Conservation (phyloP, 2,797 vertebrate genomes). For the Sebastes goodei region DNA sequence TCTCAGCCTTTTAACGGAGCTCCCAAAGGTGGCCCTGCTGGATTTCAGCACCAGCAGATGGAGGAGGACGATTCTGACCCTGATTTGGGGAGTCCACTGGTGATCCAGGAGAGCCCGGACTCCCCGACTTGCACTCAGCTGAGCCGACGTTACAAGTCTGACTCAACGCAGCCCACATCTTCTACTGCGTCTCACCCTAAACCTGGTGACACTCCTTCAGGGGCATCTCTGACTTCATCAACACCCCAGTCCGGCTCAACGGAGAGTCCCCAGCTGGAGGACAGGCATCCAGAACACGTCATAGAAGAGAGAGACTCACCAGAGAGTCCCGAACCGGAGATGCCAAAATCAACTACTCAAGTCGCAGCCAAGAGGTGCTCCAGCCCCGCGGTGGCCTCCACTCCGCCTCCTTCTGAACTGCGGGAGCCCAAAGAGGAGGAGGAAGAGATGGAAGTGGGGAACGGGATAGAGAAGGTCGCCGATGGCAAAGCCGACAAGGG, state of each 20-base stretch:
- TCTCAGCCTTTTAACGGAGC: conserved; percentile 83
- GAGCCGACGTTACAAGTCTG: conserved; percentile 79
- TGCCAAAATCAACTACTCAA: conserved; percentile 77
- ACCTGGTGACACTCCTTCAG: conserved; percentile 80
- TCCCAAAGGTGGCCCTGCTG: conserved; percentile 67
- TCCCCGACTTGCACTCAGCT: conserved; percentile 80
- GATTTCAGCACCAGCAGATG: conserved; percentile 73
- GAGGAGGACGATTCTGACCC: conserved; percentile 74
- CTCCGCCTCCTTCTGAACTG: conserved; percentile 79
- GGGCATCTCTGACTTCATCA: conserved; percentile 69
- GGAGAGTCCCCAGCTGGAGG: conserved; percentile 76
- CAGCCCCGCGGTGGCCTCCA: conserved; percentile 75
- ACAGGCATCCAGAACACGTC: conserved; percentile 82
- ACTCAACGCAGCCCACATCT: conserved; percentile 72
- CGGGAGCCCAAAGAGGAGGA: conserved; percentile 87
- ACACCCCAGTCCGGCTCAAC: conserved; percentile 72
- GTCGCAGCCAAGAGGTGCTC: conserved; percentile 76
- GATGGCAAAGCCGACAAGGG: conserved; percentile 75
- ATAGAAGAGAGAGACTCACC: conserved; percentile 87
- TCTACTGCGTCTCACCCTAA: conserved; percentile 76
- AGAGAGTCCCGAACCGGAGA: conserved; percentile 85
- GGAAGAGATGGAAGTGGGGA: conserved; percentile 86
- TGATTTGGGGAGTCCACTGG: conserved; percentile 77
- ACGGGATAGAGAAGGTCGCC: conserved; percentile 60
- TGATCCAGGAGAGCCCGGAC: conserved; percentile 82